Percentiles rank a stretch among this genome's conserved stretches.
These are phyloP conservation scores for Lasius platythorax DNA, from an alignment of 2,888 invertebrate genomes.

Conservation along the genomic window DNA sequence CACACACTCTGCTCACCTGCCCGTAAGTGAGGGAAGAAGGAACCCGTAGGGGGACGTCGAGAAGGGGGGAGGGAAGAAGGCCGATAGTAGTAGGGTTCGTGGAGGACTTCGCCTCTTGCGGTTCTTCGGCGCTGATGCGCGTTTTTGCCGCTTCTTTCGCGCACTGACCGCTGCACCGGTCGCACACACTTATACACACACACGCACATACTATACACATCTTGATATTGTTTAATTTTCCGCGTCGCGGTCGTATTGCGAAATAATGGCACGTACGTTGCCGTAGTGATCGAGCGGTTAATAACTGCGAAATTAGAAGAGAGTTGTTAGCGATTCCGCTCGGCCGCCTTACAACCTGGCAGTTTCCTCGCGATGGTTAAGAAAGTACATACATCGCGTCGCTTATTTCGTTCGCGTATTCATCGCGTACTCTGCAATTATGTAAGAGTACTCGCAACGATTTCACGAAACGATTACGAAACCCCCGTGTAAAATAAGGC, in stretches of 20 bases:
- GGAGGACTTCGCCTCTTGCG: constrained; percentile 61
- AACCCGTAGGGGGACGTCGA: constrained; percentile 2
- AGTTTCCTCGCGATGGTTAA: constrained; percentile 46
- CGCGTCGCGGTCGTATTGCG: constrained; percentile 3
- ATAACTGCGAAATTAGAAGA: constrained; percentile 35
- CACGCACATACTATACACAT: neutral
- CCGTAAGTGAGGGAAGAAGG: constrained; percentile 52
- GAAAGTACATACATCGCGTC: constrained; percentile 27
- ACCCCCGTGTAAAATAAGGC: constrained; percentile 41
- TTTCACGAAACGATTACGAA: constrained; percentile 53
- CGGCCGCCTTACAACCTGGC: constrained; percentile 49
- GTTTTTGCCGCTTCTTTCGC: constrained; percentile 55
- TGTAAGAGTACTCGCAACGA: constrained; percentile 49
- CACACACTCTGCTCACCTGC: constrained; percentile 77
- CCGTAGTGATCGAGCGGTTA: constrained; percentile 18
- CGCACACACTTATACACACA: neutral
- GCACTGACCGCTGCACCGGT: constrained; percentile 47
- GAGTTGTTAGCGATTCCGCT: constrained; percentile 36
- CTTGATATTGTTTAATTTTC: constrained; percentile 36
- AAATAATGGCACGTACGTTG: constrained; percentile 20
- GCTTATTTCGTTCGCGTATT: constrained; percentile 33
- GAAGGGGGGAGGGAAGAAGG: neutral
- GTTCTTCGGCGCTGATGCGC: constrained; percentile 29
- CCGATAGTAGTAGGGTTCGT: constrained; percentile 30
- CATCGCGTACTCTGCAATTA: constrained; percentile 49